Conservation (phyloP, 2,797 vertebrate genomes). For the Sebastes iracundus region DNA sequence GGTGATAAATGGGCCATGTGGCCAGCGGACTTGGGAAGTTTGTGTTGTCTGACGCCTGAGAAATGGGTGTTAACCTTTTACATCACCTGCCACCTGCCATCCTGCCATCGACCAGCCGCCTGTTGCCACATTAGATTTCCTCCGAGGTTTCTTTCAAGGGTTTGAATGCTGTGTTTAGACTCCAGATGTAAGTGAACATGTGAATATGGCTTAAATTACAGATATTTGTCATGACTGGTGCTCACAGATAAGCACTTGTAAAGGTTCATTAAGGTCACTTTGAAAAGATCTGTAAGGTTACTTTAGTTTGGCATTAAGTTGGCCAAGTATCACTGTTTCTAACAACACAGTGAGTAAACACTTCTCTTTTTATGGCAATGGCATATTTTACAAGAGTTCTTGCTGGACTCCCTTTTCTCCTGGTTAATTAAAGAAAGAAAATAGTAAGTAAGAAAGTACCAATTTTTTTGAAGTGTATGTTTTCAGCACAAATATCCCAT, state of each 20-base stretch:
- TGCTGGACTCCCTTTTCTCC: neutral
- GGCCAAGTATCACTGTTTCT: neutral
- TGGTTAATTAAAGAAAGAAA: too few species aligned
- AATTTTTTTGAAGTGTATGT: neutral
- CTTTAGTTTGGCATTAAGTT: neutral
- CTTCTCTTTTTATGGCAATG: too few species aligned
- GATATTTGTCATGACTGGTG: neutral
- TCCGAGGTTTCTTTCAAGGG: neutral
- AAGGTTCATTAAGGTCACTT: neutral
- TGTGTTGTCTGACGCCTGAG: neutral
- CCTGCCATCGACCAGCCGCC: neutral
- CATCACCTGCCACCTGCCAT: too few species aligned
- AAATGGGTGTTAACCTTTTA: neutral
- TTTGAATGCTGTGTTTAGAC: constrained; percentile 17
- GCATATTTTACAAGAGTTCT: neutral
- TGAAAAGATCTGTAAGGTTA: neutral
- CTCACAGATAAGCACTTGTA: neutral
- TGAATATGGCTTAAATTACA: neutral
- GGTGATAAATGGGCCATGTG: neutral
- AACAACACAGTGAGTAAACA: neutral
- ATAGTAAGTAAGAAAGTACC: neutral
- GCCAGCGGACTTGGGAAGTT: neutral
- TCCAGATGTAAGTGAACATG: neutral
- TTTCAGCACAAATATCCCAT: neutral
- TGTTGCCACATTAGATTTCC: neutral